These are phyloP conservation scores for Typhlomys cinereus DNA, from an alignment of 2,113 vertebrate species.

Conservation along the genomic window DNA sequence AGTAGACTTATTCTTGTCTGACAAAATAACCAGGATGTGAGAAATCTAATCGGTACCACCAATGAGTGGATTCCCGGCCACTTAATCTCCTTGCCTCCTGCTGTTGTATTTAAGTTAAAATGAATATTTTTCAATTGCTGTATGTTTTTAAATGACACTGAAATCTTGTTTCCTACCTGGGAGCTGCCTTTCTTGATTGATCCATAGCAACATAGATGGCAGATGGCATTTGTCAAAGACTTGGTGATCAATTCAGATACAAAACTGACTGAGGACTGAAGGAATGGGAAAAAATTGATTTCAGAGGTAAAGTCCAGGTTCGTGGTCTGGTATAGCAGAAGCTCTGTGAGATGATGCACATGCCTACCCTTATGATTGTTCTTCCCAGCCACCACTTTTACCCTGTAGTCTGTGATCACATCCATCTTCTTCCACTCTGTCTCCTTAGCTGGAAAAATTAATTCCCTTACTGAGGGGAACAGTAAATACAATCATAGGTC, in stretches of 20 bases:
- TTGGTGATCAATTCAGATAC: constrained; percentile 82
- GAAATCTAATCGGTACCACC: neutral
- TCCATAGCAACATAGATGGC: constrained; percentile 67
- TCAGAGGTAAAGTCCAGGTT: constrained; percentile 60
- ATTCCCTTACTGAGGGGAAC: neutral
- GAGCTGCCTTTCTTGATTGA: constrained; percentile 72
- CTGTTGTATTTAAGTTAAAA: constrained; percentile 74
- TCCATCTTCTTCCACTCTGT: neutral
- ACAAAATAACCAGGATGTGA: neutral
- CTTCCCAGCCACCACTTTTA: neutral
- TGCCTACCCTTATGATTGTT: rapidly evolving
- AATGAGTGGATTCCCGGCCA: constrained; percentile 41
- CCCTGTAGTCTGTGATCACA: neutral
- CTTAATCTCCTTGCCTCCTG: constrained; percentile 49
- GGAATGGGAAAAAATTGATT: constrained; percentile 71
- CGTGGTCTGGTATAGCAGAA: neutral
- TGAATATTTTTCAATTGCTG: constrained; percentile 78
- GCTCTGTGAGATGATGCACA: neutral
- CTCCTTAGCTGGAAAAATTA: neutral
- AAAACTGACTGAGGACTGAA: constrained; percentile 77
- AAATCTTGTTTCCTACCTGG: constrained; percentile 72
- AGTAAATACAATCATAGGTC: neutral
- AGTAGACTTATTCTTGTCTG: neutral
- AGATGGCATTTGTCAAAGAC: constrained; percentile 82
- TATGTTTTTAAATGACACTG: constrained; percentile 78